Evolutionary conservation across 2,888 invertebrate genomes (phyloP).

Genomic region (Limnephilus rhombicus): DNA sequence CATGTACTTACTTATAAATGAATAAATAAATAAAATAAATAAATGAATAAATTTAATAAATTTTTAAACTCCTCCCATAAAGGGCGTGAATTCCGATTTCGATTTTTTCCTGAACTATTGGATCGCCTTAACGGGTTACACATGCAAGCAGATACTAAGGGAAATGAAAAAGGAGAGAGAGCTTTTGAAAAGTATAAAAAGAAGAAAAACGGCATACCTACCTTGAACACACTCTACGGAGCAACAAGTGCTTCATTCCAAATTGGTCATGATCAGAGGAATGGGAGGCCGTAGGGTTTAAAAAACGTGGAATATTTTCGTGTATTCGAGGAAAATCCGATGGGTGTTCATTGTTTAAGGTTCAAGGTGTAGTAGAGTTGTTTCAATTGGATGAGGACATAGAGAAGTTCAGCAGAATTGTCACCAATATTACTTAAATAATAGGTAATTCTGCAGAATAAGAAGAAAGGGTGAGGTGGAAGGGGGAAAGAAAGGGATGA

Average conservation of each 20-base stretch:
- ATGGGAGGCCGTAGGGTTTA: not conserved
- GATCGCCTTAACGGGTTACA: not conserved
- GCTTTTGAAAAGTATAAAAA: not conserved
- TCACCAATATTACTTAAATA: not conserved
- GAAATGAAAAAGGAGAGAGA: not conserved
- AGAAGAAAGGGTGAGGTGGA: too few species aligned
- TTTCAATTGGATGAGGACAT: not conserved
- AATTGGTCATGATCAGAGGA: not conserved
- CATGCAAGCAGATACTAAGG: not conserved
- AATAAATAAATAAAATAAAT: too few species aligned
- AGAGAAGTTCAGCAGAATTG: not conserved
- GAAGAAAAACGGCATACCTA: not conserved
- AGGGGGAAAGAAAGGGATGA: too few species aligned
- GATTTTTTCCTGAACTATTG: too few species aligned
- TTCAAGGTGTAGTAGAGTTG: not conserved
- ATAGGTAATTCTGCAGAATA: too few species aligned
- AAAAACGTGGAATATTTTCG: not conserved
- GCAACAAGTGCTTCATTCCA: not conserved
- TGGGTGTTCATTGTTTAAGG: not conserved
- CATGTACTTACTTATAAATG: too few species aligned
- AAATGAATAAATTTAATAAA: too few species aligned
- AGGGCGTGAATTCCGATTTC: too few species aligned
- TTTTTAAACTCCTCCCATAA: too few species aligned
- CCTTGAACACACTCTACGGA: not conserved
- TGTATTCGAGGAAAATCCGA: not conserved